A percentile compares a stretch with the other conserved stretches of the same genome.
phyloP scores from a whole-genome alignment of 2,113 vertebrate species.

The Platysternon megacephalum region DNA sequence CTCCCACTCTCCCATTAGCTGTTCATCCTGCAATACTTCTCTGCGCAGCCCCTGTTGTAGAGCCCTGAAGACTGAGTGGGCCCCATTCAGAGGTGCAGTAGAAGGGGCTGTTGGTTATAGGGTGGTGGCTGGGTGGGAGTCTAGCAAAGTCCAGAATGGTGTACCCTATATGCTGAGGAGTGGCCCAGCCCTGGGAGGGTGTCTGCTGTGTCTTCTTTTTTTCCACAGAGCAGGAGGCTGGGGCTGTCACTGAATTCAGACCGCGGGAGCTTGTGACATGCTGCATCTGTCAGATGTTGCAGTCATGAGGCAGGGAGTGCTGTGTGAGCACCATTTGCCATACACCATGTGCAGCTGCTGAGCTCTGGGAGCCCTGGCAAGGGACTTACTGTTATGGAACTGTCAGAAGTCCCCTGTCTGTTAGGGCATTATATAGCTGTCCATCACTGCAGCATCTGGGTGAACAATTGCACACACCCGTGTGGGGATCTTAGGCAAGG shows the following conservation, averaged over 20 bases:
- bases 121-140: not conserved
- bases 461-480: not conserved
- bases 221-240: too few species aligned
- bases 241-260: not conserved
- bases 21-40: not conserved
- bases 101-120: too few species aligned
- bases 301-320: too few species aligned
- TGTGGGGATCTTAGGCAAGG: not conserved
- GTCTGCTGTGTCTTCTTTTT: not conserved
- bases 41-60: not conserved
- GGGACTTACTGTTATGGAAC: too few species aligned
- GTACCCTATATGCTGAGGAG: not conserved
- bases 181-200: not conserved
- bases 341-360: too few species aligned
- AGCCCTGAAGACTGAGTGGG: not conserved
- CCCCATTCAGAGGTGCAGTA: not conserved
- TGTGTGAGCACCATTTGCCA: too few species aligned
- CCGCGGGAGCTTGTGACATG: too few species aligned
- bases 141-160: not conserved
- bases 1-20: not conserved
- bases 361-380: too few species aligned
- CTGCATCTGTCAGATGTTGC: too few species aligned
- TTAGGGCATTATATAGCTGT: too few species aligned
- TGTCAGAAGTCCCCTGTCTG: too few species aligned
- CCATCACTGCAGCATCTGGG: not conserved